Conservation (phyloP, 2,113 vertebrate genomes). For the Aramus guarauna region DNA sequence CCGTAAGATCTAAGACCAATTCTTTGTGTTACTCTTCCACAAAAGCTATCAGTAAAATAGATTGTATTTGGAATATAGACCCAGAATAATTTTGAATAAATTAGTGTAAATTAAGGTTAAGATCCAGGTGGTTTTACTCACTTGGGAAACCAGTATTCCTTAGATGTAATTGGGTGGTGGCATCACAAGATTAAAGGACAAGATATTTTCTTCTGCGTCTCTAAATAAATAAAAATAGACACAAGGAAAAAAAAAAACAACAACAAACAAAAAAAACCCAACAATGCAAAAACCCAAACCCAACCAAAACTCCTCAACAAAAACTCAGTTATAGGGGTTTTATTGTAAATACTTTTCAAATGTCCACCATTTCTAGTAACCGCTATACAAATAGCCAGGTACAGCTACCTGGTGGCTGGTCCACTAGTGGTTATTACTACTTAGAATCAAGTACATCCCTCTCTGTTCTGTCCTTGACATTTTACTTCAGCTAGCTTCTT, state of each 20-base stretch:
- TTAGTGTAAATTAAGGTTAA: background rate
- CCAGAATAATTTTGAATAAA: background rate
- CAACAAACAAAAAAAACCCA: too few species aligned
- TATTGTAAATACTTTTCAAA: background rate
- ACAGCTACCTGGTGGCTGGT: background rate
- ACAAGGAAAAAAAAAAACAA: background rate
- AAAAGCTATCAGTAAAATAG: background rate
- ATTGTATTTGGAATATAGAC: background rate
- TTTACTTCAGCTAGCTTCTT: background rate
- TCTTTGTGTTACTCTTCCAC: background rate
- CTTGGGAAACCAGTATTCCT: background rate
- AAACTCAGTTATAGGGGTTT: accelerated
- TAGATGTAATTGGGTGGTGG: background rate
- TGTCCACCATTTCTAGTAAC: background rate
- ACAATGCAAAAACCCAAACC: too few species aligned
- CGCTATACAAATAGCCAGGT: background rate
- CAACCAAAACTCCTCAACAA: too few species aligned
- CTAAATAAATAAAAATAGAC: background rate
- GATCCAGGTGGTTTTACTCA: background rate
- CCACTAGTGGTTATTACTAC: background rate
- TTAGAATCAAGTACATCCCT: background rate
- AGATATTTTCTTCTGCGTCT: background rate
- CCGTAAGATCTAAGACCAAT: background rate
- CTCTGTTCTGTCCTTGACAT: background rate
- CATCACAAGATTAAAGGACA: background rate